A percentile compares a stretch with the other conserved stretches of the same genome.
phyloP scores from a whole-genome alignment of 1,140 invertebrate genomes.

The Sipha flava region DNA sequence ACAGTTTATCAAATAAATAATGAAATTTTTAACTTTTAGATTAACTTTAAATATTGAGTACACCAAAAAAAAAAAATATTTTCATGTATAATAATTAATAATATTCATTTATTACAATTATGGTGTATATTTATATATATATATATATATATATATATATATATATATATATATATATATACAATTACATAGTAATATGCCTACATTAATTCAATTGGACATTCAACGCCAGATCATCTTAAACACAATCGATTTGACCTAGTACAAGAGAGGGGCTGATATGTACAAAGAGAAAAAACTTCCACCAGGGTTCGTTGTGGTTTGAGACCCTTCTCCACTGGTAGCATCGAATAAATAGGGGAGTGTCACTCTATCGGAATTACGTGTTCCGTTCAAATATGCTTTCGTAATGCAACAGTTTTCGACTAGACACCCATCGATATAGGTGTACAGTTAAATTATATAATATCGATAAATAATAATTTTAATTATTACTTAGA shows the following conservation, averaged over 20 bases:
- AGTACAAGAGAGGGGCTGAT: background rate
- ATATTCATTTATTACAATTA: no score
- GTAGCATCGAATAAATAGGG: constrained; percentile 1
- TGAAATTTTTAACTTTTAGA: no score
- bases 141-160: no score
- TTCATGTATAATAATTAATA: no score
- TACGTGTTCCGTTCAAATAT: constrained; percentile 5
- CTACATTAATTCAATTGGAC: background rate
- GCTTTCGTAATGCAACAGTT: constrained; percentile 16
- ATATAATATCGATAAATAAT: background rate
- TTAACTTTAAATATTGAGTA: no score
- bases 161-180: background rate
- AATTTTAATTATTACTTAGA: background rate
- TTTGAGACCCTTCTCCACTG: background rate
- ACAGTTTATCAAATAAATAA: background rate
- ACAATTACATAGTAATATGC: background rate
- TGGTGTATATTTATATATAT: no score
- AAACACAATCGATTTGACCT: constrained; percentile 29
- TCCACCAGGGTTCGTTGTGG: constrained; percentile 22
- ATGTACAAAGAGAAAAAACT: background rate
- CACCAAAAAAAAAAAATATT: no score
- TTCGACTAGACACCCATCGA: constrained; percentile 1
- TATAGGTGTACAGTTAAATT: background rate
- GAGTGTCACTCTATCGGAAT: constrained; percentile 11
- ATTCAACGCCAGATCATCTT: background rate